These are phyloP conservation scores for Ovis aries DNA, from an alignment of 2,113 vertebrate species.

Conservation along the genomic window ARS-UI_Ramb_v3.0 NC_056056.1:2249001-2249500, in stretches of 20 bases:
- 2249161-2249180: neutral
- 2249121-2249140: neutral
- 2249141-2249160: neutral
- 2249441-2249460: rapidly evolving
- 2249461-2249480: rapidly evolving
- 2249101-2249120: neutral
- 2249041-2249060: neutral
- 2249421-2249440: neutral
- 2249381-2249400: rapidly evolving
- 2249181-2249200: neutral
- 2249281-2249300: neutral
- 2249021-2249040: neutral
- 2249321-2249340: rapidly evolving
- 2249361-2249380: rapidly evolving
- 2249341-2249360: rapidly evolving
- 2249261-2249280: neutral
- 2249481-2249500: rapidly evolving
- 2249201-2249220: neutral
- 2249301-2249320: rapidly evolving
- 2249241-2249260: neutral
- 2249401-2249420: rapidly evolving
- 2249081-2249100: neutral
- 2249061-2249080: neutral
- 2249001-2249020: neutral
- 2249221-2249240: rapidly evolving